Evolutionary conservation across 2,888 invertebrate genomes (phyloP).

Genomic region (Lasioglossum calceatum): DNA sequence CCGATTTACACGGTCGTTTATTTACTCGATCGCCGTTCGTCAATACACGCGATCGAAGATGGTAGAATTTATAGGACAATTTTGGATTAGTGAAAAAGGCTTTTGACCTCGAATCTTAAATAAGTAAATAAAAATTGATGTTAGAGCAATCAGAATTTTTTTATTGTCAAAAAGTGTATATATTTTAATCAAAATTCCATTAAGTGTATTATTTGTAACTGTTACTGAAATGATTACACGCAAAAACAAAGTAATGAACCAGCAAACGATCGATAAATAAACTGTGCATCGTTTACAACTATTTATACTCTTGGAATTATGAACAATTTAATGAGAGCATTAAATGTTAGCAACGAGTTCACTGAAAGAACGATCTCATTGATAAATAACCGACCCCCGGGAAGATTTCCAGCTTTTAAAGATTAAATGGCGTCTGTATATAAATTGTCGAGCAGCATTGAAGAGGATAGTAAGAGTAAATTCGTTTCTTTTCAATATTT

Average conservation of each 20-base stretch:
- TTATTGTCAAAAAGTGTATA: too few species aligned
- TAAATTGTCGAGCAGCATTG: background rate
- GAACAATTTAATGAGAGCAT: background rate
- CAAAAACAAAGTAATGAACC: background rate
- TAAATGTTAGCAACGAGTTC: background rate
- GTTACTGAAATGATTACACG: background rate
- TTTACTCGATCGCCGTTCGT: background rate
- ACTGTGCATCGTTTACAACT: background rate
- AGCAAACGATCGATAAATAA: background rate
- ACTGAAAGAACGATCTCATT: background rate
- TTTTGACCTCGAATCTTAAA: too few species aligned
- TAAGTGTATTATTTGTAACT: background rate
- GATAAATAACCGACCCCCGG: background rate
- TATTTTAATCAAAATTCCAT: background rate
- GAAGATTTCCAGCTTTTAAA: background rate
- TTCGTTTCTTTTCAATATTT: background rate
- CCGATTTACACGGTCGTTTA: conserved; percentile 33
- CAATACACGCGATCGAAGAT: background rate
- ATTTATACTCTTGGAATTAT: background rate
- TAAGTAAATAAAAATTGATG: too few species aligned
- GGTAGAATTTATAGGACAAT: background rate
- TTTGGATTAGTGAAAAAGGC: background rate
- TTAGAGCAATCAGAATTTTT: too few species aligned
- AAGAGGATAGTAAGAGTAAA: background rate
- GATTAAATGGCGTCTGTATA: background rate